Conservation (phyloP, 2,113 vertebrate genomes). For the Cryptotis parvus region DNA sequence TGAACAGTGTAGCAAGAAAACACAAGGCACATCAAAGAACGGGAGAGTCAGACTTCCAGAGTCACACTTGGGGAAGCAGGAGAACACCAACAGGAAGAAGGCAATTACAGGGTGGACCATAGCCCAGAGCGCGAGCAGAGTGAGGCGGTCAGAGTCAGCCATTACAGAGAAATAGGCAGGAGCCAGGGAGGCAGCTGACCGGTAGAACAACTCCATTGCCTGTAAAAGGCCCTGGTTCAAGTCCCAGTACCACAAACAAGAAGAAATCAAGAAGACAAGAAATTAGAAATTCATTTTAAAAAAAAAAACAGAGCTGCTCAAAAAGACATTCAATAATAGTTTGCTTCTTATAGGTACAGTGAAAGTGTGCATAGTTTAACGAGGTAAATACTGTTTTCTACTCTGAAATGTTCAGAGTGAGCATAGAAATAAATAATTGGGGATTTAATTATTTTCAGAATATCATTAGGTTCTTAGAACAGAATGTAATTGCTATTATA, state of each 20-base stretch:
- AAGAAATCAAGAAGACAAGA: background rate
- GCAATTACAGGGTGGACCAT: background rate
- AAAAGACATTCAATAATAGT: background rate
- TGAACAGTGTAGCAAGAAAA: background rate
- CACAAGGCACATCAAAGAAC: background rate
- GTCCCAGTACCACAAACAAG: too few relatives aligned
- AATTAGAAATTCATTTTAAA: background rate
- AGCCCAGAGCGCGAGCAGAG: background rate
- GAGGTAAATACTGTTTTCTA: background rate
- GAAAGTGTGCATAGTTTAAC: background rate
- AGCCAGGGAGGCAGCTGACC: too few relatives aligned
- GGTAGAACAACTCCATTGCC: too few relatives aligned
- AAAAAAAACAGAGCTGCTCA: background rate
- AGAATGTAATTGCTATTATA: background rate
- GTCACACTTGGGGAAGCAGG: background rate
- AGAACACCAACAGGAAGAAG: background rate
- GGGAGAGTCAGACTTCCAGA: conserved; percentile 10
- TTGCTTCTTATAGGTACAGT: background rate
- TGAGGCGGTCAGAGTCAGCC: background rate
- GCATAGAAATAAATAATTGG: background rate
- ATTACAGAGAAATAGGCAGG: background rate
- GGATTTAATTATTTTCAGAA: conserved; percentile 29
- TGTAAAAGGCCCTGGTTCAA: too few relatives aligned
- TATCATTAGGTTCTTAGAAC: background rate
- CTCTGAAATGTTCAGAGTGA: background rate